phyloP scores from a whole-genome alignment of 2,888 invertebrate genomes.

The Epinotia ramella region DNA sequence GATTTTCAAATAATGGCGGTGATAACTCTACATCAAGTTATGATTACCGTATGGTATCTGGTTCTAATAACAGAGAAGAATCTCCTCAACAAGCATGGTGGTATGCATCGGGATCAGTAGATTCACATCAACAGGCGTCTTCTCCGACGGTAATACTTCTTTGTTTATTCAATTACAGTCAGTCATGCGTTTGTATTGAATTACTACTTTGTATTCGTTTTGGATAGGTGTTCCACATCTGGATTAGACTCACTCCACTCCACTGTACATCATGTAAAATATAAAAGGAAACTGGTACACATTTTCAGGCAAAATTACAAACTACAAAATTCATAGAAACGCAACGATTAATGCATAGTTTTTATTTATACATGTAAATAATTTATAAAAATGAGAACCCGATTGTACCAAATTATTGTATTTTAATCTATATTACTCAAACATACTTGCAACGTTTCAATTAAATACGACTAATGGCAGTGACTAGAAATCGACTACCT shows the following conservation, averaged over 20 bases:
- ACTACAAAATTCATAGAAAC: too few species aligned
- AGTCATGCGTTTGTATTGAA: not conserved
- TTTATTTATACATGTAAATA: too few species aligned
- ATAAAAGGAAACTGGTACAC: too few species aligned
- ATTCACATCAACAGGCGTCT: slow-evolving; percentile 76
- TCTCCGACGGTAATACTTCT: slow-evolving; percentile 76
- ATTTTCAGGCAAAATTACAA: too few species aligned
- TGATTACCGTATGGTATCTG: slow-evolving; percentile 90
- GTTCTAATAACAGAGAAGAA: slow-evolving; percentile 82
- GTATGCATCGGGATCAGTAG: slow-evolving; percentile 89
- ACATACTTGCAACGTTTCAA: too few species aligned
- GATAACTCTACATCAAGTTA: slow-evolving; percentile 88
- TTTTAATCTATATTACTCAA: too few species aligned
- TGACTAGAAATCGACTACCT: too few species aligned
- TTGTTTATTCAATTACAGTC: slow-evolving; percentile 1
- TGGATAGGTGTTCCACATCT: slow-evolving; percentile 2
- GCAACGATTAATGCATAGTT: too few species aligned
- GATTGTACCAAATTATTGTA: too few species aligned
- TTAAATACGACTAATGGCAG: too few species aligned
- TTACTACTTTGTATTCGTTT: not conserved
- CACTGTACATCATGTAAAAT: too few species aligned
- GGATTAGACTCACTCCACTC: not conserved
- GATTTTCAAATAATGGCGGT: slow-evolving; percentile 90
- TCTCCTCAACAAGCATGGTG: slow-evolving; percentile 87
- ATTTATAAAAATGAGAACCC: too few species aligned